These are phyloP conservation scores for Oenanthe melanoleuca DNA, from an alignment of 2,113 vertebrate species.

Conservation along the genomic window DNA sequence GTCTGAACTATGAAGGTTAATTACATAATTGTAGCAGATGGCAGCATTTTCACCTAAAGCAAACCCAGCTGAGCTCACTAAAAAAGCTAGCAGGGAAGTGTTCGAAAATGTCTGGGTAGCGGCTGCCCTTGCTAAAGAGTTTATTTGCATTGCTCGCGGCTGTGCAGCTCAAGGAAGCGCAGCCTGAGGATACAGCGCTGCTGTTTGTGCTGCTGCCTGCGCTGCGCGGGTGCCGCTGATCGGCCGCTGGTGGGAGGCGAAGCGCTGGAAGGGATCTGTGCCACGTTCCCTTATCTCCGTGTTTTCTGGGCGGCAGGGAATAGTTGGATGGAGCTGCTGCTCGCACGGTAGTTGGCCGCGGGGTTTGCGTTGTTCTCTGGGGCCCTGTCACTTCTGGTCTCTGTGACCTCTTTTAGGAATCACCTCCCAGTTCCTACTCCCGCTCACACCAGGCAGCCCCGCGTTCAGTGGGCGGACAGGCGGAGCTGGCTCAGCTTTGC, in stretches of 20 bases:
- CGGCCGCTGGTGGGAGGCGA: neutral
- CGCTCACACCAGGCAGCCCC: neutral
- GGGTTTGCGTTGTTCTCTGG: fast-evolving
- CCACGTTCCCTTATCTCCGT: fast-evolving
- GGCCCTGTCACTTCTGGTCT: neutral
- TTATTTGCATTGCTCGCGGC: fast-evolving
- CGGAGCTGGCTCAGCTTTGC: fast-evolving
- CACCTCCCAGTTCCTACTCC: fast-evolving
- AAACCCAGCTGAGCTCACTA: constrained; percentile 31
- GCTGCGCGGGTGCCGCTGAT: fast-evolving
- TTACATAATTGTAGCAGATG: constrained; percentile 44
- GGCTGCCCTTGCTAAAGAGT: neutral
- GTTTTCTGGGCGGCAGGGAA: neutral
- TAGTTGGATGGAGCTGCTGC: neutral
- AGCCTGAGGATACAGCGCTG: neutral
- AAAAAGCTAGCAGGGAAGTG: neutral
- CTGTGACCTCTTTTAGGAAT: neutral
- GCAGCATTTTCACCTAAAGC: constrained; percentile 35
- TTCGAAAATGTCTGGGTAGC: neutral
- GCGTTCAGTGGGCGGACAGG: too few species aligned
- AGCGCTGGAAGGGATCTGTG: fast-evolving
- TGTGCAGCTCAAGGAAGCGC: fast-evolving
- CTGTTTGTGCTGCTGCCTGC: neutral
- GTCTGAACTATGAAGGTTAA: constrained; percentile 48
- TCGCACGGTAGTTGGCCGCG: neutral